Evolutionary conservation across 1,140 invertebrate species (phyloP).

Genomic region (Lepidurus arcticus): DNA sequence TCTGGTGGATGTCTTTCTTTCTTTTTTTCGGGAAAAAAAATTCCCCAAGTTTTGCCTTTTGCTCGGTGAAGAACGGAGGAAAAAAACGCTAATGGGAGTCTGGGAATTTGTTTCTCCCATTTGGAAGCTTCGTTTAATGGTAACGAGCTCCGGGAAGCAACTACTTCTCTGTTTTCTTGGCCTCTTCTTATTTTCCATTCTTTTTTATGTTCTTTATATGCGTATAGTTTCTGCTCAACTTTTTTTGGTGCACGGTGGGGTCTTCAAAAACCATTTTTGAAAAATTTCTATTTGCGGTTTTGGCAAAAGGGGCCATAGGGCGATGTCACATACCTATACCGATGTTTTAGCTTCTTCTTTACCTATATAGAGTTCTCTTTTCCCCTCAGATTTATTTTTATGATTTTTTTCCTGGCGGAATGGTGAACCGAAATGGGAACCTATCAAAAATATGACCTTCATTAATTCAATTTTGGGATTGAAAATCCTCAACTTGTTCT

Average conservation of each 20-base stretch:
- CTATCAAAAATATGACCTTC: constrained; percentile 16
- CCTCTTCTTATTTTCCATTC: constrained; percentile 12
- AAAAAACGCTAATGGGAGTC: constrained; percentile 19
- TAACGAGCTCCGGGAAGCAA: constrained; percentile 16
- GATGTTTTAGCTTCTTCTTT: neutral
- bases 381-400: neutral
- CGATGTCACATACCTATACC: neutral
- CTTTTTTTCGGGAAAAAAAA: neutral
- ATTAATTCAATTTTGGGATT: neutral
- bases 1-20: constrained; percentile 22
- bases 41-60: neutral
- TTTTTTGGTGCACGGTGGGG: neutral
- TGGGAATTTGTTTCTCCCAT: constrained; percentile 21
- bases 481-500: constrained; percentile 1
- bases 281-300: constrained; percentile 22
- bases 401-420: neutral
- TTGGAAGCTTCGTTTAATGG: constrained; percentile 21
- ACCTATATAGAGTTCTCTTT: neutral
- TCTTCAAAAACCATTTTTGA: neutral
- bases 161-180: constrained; percentile 19
- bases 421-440: neutral
- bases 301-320: constrained; percentile 9
- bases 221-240: neutral
- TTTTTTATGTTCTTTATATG: constrained; percentile 3
- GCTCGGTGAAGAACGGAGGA: constrained; percentile 4